Evolutionary conservation across 2,888 invertebrate species (phyloP).

Genomic region (Limnephilus marmoratus): DNA sequence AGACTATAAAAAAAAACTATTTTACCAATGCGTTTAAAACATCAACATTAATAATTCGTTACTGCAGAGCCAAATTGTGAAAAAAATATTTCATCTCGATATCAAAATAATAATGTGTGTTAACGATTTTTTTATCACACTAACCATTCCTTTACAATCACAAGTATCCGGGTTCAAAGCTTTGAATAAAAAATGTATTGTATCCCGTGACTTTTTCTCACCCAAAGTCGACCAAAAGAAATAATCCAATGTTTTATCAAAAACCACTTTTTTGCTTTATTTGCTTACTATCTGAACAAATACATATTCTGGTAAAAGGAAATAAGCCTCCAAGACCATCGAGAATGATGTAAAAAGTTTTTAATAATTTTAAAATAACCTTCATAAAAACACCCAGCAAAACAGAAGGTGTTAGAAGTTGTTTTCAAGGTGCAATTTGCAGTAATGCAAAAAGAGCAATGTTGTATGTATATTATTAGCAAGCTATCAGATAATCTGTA

Average conservation of each 20-base stretch:
- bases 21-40: background rate
- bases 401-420: background rate
- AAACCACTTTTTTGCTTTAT: background rate
- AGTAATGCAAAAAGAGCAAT: background rate
- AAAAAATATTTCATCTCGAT: background rate
- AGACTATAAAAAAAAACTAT: background rate
- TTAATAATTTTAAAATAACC: background rate
- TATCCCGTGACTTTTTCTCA: background rate
- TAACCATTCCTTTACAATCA: background rate
- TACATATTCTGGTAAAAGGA: background rate
- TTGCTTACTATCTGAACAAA: background rate
- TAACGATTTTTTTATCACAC: background rate
- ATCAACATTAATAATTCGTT: background rate
- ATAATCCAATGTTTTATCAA: background rate
- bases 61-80: background rate
- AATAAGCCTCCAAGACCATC: background rate
- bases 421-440: background rate
- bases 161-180: background rate
- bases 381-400: background rate
- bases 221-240: background rate
- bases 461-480: background rate
- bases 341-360: background rate
- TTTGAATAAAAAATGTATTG: background rate
- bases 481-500: background rate
- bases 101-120: background rate